Evolutionary conservation across 2,113 vertebrate genomes (phyloP).

Genomic region (Plotosus lineatus): DNA sequence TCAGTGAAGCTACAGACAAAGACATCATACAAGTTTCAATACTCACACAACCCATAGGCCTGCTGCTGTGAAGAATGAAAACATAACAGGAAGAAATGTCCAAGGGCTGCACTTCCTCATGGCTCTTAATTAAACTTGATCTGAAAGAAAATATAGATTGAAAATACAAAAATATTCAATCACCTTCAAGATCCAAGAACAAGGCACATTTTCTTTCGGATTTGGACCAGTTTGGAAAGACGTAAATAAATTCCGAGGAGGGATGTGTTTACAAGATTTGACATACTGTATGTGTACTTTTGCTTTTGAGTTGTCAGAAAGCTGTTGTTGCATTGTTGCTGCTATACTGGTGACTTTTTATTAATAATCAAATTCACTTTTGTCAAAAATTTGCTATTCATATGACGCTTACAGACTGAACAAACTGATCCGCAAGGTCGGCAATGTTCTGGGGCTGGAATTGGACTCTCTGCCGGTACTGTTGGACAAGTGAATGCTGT

Average conservation of each 20-base stretch:
- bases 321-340: not conserved
- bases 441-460: too few species aligned
- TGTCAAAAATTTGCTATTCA: not conserved
- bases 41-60: slow-evolving; percentile 92
- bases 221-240: slow-evolving; percentile 23
- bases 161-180: slow-evolving; percentile 8
- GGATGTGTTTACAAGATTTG: not conserved
- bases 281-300: not conserved
- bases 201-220: not conserved
- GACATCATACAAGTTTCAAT: not conserved
- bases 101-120: slow-evolving; percentile 82
- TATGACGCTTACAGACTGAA: too few species aligned
- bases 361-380: not conserved
- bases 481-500: too few species aligned
- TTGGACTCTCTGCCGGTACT: too few species aligned
- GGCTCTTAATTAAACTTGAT: slow-evolving; percentile 7
- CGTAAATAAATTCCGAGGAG: slow-evolving; percentile 2
- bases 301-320: not conserved
- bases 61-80: slow-evolving; percentile 78
- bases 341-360: not conserved
- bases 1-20: not conserved
- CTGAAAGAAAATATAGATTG: not conserved
- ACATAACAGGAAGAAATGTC: slow-evolving; percentile 85
- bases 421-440: too few species aligned
- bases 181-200: not conserved